phyloP scores from a whole-genome alignment of 2,797 vertebrate species.

The Ctenochaetus hawaiiensis region DNA sequence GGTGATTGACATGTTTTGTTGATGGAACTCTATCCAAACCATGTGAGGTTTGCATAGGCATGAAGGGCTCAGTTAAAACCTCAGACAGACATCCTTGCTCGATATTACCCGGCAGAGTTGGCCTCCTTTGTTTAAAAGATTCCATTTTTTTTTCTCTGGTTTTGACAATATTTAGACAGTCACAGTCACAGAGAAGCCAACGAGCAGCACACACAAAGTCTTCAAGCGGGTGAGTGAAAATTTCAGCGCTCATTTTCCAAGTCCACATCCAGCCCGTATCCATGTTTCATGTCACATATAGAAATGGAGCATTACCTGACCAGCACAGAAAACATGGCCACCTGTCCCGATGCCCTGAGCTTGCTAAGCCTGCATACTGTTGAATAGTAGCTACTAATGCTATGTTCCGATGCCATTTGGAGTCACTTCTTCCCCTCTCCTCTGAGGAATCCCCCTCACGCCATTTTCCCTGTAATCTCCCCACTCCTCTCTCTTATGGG shows the following conservation, averaged over 20 bases:
- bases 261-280: neutral
- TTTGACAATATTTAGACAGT: conserved; percentile 60
- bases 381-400: conserved; percentile 82
- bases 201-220: conserved; percentile 19
- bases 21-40: conserved; percentile 74
- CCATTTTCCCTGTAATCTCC: conserved; percentile 85
- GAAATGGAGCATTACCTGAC: conserved; percentile 46
- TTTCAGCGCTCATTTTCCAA: neutral
- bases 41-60: conserved; percentile 74
- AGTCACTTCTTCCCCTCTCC: conserved; percentile 79
- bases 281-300: conserved; percentile 52
- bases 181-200: conserved; percentile 33
- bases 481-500: conserved; percentile 82
- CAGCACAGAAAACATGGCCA: conserved; percentile 53
- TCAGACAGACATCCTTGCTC: conserved; percentile 33
- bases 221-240: conserved; percentile 16
- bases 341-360: conserved; percentile 72
- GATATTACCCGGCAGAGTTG: conserved; percentile 48
- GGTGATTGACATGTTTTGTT: conserved; percentile 79
- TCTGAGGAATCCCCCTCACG: conserved; percentile 74
- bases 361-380: conserved; percentile 82
- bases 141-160: conserved; percentile 32
- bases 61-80: conserved; percentile 67
- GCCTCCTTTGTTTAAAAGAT: conserved; percentile 61
- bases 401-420: conserved; percentile 83